These are phyloP conservation scores for Actias luna DNA, from an alignment of 2,888 invertebrate genomes.

Conservation along the genomic window DNA sequence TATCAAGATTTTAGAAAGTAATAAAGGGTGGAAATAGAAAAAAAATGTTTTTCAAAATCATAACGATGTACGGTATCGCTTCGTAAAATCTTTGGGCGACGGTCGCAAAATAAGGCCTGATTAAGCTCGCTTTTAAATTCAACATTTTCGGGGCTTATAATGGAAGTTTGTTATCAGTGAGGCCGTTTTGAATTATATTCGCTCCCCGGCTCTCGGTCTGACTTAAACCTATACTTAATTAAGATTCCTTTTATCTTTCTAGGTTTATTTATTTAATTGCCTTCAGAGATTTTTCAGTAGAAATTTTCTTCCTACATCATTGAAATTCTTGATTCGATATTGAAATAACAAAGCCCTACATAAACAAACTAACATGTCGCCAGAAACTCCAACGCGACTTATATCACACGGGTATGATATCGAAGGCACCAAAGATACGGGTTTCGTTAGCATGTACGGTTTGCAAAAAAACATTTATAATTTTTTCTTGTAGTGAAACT, in stretches of 20 bases:
- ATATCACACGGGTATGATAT: no score
- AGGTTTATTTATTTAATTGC: constrained; percentile 2
- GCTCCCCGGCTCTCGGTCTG: constrained; percentile 36
- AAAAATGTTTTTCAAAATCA: neutral
- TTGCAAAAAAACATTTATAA: no score
- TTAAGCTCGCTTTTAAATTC: constrained; percentile 79
- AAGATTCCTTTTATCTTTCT: constrained; percentile 14
- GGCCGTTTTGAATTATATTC: constrained; percentile 73
- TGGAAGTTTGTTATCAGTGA: constrained; percentile 80
- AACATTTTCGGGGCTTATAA: constrained; percentile 70
- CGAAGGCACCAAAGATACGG: no score
- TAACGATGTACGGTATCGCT: neutral
- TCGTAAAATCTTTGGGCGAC: neutral
- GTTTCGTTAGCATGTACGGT: no score
- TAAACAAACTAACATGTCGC: no score
- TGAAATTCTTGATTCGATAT: no score
- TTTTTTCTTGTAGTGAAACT: no score
- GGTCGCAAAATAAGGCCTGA: constrained; percentile 36
- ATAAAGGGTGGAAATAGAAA: neutral
- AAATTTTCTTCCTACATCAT: neutral
- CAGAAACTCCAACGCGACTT: no score
- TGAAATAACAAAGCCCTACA: no score
- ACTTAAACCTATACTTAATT: constrained; percentile 17
- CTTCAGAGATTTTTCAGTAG: neutral
- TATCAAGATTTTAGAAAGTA: no score